Percentiles rank a stretch among this genome's conserved stretches.
Evolutionary conservation across 2,113 vertebrate species (phyloP).

Genomic region (Romanogobio albipinnatus): DNA sequence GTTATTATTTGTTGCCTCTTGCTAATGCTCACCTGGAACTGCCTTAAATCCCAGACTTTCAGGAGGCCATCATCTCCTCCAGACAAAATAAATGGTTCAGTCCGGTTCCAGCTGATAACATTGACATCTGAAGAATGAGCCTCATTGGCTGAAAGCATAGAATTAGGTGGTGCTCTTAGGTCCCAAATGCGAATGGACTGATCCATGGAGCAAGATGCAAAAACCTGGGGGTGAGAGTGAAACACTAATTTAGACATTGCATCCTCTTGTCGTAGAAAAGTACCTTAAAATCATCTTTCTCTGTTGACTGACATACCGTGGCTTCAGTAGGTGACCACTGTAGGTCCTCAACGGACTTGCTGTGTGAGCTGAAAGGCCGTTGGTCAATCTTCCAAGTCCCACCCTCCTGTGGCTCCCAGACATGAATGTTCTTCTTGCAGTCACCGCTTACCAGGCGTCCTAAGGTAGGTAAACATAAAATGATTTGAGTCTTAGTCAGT

Average conservation of each 20-base stretch:
- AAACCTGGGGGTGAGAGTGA: conserved; percentile 76
- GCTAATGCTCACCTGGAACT: conserved; percentile 81
- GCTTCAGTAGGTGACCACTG: conserved; percentile 93
- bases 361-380: conserved; percentile 86
- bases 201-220: conserved; percentile 89
- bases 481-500: background rate
- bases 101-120: conserved; percentile 88
- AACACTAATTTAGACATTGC: background rate
- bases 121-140: conserved; percentile 86
- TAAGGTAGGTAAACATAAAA: conserved; percentile 52
- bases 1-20: background rate
- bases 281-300: background rate
- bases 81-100: conserved; percentile 87
- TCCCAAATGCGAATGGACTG: conserved; percentile 89
- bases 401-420: conserved; percentile 85
- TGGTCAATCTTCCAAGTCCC: conserved; percentile 90
- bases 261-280: background rate
- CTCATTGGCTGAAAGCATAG: conserved; percentile 82
- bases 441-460: conserved; percentile 87
- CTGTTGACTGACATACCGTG: conserved; percentile 74
- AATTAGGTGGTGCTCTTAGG: conserved; percentile 82
- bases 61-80: conserved; percentile 87
- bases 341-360: conserved; percentile 86
- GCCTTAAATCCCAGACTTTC: conserved; percentile 89
- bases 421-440: conserved; percentile 90